phyloP scores from a whole-genome alignment of 2,113 vertebrate species.

The Mastomys natalensis region DNA sequence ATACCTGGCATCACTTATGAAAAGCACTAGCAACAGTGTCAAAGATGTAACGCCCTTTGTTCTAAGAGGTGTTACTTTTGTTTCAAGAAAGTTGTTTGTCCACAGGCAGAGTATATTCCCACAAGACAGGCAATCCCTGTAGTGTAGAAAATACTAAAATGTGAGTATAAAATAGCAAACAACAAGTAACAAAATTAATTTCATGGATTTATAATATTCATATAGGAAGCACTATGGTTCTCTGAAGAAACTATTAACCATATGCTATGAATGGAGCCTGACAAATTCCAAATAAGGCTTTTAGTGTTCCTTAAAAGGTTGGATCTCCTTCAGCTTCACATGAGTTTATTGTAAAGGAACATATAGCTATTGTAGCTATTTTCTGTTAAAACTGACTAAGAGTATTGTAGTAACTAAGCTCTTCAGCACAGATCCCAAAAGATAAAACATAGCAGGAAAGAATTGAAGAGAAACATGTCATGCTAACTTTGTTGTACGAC shows the following conservation, averaged over 20 bases:
- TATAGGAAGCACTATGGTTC: not conserved
- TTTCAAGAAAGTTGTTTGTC: not conserved
- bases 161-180: not conserved
- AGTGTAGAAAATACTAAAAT: not conserved
- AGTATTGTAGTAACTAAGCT: not conserved
- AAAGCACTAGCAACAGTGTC: not conserved
- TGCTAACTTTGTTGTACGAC: not conserved
- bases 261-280: not conserved
- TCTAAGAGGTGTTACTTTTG: not conserved
- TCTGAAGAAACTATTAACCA: not conserved
- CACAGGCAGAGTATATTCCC: not conserved
- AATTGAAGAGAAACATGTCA: not conserved
- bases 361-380: not conserved
- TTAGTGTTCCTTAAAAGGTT: not conserved
- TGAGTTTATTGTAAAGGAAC: not conserved
- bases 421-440: not conserved
- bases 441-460: slow-evolving; percentile 11
- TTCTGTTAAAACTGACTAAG: not conserved
- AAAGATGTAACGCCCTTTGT: not conserved
- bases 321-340: not conserved
- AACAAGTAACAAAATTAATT: slow-evolving; percentile 22
- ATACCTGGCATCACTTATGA: not conserved
- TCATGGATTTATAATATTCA: not conserved
- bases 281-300: not conserved
- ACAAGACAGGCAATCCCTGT: not conserved